Evolutionary conservation across 92 coral and sea anemone species (phyloP).

Genomic region (Chrysogorgia sp.): DNA sequence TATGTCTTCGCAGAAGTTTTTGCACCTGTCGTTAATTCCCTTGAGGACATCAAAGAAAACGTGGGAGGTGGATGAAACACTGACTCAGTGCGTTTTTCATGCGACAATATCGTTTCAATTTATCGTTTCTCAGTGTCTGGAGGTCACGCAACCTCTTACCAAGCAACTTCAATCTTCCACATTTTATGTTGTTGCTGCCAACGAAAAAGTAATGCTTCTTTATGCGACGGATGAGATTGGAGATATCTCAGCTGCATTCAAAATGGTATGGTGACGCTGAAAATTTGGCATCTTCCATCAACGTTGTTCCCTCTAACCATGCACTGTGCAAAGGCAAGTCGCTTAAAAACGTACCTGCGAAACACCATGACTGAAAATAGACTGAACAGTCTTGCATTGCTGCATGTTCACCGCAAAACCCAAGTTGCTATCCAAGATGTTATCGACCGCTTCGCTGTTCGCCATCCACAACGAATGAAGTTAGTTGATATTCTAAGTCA

Average conservation of each 20-base stretch:
- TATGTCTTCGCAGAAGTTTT: too few species aligned
- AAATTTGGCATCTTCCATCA: background rate
- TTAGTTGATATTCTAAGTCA: slow-evolving; percentile 1
- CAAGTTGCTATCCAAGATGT: background rate
- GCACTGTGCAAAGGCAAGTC: background rate
- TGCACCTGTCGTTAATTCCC: too few species aligned
- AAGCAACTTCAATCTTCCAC: background rate
- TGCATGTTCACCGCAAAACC: slow-evolving; percentile 12
- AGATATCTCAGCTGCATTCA: background rate
- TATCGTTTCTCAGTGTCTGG: background rate
- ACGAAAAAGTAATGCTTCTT: background rate
- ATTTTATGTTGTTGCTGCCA: background rate
- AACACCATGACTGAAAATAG: slow-evolving; percentile 4
- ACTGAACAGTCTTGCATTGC: background rate
- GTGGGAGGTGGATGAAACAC: background rate
- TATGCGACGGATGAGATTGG: background rate
- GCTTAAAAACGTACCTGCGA: background rate
- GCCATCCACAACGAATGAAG: slow-evolving; percentile 25
- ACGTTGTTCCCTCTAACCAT: background rate
- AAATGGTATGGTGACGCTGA: background rate
- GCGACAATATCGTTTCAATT: background rate
- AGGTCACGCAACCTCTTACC: background rate
- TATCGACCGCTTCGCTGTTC: too few species aligned
- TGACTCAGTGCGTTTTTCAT: background rate
- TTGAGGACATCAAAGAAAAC: too few species aligned